A percentile compares a stretch with the other conserved stretches of the same genome.
These are phyloP conservation scores for Thecophora atra DNA, from an alignment of 2,888 invertebrate genomes.

Conservation along the genomic window DNA sequence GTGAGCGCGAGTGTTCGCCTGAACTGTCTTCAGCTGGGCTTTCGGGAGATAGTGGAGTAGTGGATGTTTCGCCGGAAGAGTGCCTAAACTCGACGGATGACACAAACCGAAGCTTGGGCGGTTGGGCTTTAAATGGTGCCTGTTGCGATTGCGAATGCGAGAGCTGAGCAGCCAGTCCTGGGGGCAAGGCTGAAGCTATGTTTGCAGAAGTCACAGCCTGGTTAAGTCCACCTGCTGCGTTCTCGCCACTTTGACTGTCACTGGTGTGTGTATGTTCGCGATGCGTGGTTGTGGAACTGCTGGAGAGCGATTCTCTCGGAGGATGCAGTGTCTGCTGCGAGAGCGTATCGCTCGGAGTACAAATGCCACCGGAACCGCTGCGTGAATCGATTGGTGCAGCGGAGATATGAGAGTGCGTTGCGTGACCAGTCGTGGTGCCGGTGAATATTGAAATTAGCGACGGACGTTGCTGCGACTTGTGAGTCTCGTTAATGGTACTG, in stretches of 20 bases:
- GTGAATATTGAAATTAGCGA: conserved; percentile 76
- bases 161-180: conserved; percentile 65
- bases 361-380: conserved; percentile 65
- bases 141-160: conserved; percentile 66
- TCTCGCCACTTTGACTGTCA: conserved; percentile 64
- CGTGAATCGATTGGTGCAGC: conserved; percentile 64
- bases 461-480: conserved; percentile 72
- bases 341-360: conserved; percentile 66
- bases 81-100: conserved; percentile 83
- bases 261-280: conserved; percentile 64
- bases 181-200: conserved; percentile 55
- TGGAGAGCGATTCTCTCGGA: conserved; percentile 70
- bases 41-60: conserved; percentile 78
- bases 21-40: conserved; percentile 77
- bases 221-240: conserved; percentile 51
- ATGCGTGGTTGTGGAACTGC: conserved; percentile 69
- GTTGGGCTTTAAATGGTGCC: conserved; percentile 64
- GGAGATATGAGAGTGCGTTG: conserved; percentile 63
- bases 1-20: conserved; percentile 71
- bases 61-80: conserved; percentile 81
- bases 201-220: conserved; percentile 48
- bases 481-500: conserved; percentile 67
- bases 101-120: conserved; percentile 81
- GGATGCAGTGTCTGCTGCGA: conserved; percentile 67
- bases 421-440: conserved; percentile 68